phyloP scores from a whole-genome alignment of 2,113 vertebrate species.

The Melanocharis versteri region DNA sequence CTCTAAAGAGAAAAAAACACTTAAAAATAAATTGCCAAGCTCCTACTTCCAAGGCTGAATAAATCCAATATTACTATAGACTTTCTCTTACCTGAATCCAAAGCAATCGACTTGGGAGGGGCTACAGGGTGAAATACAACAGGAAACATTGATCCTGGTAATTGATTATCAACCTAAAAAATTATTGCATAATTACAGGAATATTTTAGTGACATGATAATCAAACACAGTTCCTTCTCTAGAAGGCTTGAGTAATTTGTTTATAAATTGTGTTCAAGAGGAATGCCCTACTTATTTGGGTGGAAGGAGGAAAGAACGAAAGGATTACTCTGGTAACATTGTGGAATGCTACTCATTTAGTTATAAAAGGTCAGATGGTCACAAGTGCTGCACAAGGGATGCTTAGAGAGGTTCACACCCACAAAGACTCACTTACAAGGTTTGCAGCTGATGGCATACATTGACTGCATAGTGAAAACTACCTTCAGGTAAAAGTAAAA shows the following conservation, averaged over 20 bases:
- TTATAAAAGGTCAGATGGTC: neutral
- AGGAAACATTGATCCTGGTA: constrained; percentile 91
- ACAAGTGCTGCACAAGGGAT: neutral
- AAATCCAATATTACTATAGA: neutral
- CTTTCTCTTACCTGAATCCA: constrained; percentile 86
- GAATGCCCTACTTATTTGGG: fast-evolving
- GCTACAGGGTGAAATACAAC: constrained; percentile 94
- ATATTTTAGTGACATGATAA: neutral
- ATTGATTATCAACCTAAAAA: constrained; percentile 90
- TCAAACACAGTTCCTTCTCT: neutral
- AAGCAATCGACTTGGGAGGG: constrained; percentile 92
- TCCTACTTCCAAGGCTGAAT: neutral
- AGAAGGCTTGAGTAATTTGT: neutral
- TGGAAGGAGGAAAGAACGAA: neutral
- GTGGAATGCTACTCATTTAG: neutral
- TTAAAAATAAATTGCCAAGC: neutral
- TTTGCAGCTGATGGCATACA: neutral
- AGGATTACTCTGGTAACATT: neutral
- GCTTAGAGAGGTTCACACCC: neutral
- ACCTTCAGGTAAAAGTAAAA: neutral
- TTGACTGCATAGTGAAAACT: neutral
- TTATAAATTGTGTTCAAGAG: neutral
- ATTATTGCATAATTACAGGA: neutral
- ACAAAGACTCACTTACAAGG: neutral
- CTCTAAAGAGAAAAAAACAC: constrained; percentile 70